Conservation (phyloP, 2,888 invertebrate genomes). For the Argyresthia albistria region DNA sequence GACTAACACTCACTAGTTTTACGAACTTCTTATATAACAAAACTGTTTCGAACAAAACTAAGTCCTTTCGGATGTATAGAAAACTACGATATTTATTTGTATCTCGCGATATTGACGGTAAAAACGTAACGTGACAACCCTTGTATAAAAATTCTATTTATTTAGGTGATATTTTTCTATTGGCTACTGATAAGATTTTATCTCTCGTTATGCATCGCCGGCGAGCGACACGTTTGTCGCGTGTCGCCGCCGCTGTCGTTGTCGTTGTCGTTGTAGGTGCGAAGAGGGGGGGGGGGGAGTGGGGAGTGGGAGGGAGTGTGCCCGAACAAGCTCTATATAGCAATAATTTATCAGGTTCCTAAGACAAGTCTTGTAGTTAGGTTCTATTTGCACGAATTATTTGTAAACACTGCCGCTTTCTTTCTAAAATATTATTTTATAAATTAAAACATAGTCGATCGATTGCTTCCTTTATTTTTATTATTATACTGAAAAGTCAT, state of each 20-base stretch:
- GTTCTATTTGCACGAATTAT: slow-evolving; percentile 66
- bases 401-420: slow-evolving; percentile 69
- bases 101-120: slow-evolving; percentile 18
- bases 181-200: slow-evolving; percentile 69
- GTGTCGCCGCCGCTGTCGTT: slow-evolving; percentile 15
- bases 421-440: slow-evolving; percentile 47
- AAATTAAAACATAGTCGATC: slow-evolving; percentile 40
- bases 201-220: slow-evolving; percentile 51
- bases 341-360: slow-evolving; percentile 73
- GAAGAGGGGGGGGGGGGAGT: slow-evolving; percentile 23
- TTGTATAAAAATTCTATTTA: slow-evolving; percentile 62
- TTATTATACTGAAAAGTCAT: slow-evolving; percentile 38
- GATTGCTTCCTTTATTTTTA: slow-evolving; percentile 47
- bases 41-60: not conserved
- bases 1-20: slow-evolving; percentile 4
- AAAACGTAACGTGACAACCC: slow-evolving; percentile 16
- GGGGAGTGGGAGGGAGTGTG: slow-evolving; percentile 34
- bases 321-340: slow-evolving; percentile 42
- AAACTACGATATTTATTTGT: slow-evolving; percentile 26
- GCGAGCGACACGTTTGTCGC: slow-evolving; percentile 12
- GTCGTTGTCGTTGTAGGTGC: slow-evolving; percentile 19
- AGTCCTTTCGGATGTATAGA: slow-evolving; percentile 8
- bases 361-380: slow-evolving; percentile 70
- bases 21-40: not conserved
- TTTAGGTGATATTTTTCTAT: slow-evolving; percentile 73